A percentile compares a stretch with the other conserved stretches of the same genome.
Evolutionary conservation across 2,113 vertebrate genomes (phyloP).

Genomic region (Chionomys nivalis): DNA sequence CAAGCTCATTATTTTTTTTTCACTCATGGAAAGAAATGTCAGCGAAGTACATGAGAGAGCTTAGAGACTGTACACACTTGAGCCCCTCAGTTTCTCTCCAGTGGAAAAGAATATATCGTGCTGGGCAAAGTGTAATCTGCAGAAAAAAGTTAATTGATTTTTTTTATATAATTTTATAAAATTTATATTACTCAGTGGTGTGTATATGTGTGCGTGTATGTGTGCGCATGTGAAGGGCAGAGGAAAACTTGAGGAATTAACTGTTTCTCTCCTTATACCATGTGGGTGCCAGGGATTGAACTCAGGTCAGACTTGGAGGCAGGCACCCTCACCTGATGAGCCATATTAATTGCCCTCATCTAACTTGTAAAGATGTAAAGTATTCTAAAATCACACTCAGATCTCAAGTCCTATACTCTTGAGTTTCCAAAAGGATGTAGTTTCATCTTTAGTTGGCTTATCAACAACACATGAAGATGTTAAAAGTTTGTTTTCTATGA

Average conservation of each 20-base stretch:
- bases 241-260: no score
- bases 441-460: neutral
- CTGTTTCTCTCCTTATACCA: neutral
- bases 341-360: neutral
- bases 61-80: neutral
- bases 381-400: neutral
- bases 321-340: neutral
- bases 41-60: neutral
- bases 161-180: neutral
- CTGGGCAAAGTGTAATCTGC: neutral
- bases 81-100: neutral
- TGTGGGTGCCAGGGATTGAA: neutral
- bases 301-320: no score
- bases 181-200: neutral
- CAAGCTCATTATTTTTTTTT: conserved; percentile 16
- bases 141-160: neutral
- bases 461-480: neutral
- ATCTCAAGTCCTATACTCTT: neutral
- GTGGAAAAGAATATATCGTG: neutral
- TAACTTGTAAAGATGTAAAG: neutral
- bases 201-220: no score
- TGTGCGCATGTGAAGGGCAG: neutral
- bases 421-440: neutral
- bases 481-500: neutral
- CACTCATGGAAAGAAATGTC: neutral